Conservation (phyloP, 2,113 vertebrate species). For the Ameiurus melas region DNA sequence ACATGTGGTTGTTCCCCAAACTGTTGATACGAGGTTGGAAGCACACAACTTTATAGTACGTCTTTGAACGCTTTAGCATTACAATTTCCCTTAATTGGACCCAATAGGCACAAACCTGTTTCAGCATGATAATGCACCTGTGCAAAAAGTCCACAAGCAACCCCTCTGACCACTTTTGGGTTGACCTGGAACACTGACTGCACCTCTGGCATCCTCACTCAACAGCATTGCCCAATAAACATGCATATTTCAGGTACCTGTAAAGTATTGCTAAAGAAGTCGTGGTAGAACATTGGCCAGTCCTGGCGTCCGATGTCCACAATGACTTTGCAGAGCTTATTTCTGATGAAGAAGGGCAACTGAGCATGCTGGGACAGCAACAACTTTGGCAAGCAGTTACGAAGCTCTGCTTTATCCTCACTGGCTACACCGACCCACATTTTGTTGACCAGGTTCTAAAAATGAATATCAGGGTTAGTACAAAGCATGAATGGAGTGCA, state of each 20-base stretch:
- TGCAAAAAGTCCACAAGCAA: neutral
- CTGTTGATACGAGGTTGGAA: neutral
- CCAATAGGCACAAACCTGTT: neutral
- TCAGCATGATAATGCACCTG: neutral
- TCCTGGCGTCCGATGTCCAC: conserved; percentile 97
- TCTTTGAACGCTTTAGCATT: neutral
- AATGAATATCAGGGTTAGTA: neutral
- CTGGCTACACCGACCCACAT: conserved; percentile 97
- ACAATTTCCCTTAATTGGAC: neutral
- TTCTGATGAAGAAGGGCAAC: conserved; percentile 95
- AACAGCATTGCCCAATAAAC: neutral
- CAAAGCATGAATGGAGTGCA: neutral
- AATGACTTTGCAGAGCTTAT: conserved; percentile 98
- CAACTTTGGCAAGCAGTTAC: conserved; percentile 93
- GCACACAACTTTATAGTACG: neutral
- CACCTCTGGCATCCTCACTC: neutral
- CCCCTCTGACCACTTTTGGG: neutral
- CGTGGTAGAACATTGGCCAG: conserved; percentile 99
- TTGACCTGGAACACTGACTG: neutral
- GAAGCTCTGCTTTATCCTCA: conserved; percentile 97
- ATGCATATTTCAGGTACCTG: conserved; percentile 77
- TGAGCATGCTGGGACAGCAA: conserved; percentile 91
- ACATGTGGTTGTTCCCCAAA: neutral
- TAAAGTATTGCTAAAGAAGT: conserved; percentile 97
- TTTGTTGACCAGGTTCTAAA: conserved; percentile 95